Percentiles rank a stretch among this genome's conserved stretches.
Conservation (phyloP, 92 coral and sea anemone genomes). For the Actinernus sp. region DNA sequence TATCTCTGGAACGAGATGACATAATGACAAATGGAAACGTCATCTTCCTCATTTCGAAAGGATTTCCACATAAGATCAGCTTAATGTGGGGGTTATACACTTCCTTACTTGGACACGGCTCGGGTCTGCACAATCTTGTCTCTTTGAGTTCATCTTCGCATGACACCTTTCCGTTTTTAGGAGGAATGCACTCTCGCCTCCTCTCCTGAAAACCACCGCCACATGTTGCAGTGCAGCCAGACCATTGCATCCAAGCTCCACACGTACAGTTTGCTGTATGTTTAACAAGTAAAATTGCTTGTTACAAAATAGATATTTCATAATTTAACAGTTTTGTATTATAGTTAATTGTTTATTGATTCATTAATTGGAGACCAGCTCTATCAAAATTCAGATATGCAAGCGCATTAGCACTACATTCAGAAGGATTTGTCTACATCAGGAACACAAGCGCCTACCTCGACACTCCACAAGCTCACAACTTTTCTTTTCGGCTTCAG, state of each 20-base stretch:
- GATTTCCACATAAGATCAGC: neutral
- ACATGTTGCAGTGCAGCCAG: constrained; percentile 85
- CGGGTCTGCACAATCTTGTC: constrained; percentile 79
- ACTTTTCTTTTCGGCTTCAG: constrained; percentile 93
- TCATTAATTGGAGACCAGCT: no score
- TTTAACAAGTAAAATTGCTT: neutral
- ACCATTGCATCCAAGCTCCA: constrained; percentile 94
- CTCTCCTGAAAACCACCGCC: constrained; percentile 95
- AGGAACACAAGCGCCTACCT: constrained; percentile 74
- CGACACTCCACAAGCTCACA: constrained; percentile 93
- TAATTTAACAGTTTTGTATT: neutral
- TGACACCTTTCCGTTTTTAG: constrained; percentile 74
- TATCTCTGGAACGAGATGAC: no score
- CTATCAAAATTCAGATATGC: no score
- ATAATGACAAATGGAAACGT: no score
- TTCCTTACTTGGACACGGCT: constrained; percentile 93
- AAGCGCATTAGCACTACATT: no score
- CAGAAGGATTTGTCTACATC: no score
- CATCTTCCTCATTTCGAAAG: no score
- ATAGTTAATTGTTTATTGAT: neutral
- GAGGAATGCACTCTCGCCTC: constrained; percentile 87
- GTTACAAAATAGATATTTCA: neutral
- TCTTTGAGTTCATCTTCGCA: constrained; percentile 84
- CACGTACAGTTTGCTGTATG: constrained; percentile 87
- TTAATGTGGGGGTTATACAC: neutral